A percentile compares a stretch with the other conserved stretches of the same genome.
These are phyloP conservation scores for Arctopsyche grandis DNA, from an alignment of 1,140 invertebrate species.

Conservation along the genomic window DNA sequence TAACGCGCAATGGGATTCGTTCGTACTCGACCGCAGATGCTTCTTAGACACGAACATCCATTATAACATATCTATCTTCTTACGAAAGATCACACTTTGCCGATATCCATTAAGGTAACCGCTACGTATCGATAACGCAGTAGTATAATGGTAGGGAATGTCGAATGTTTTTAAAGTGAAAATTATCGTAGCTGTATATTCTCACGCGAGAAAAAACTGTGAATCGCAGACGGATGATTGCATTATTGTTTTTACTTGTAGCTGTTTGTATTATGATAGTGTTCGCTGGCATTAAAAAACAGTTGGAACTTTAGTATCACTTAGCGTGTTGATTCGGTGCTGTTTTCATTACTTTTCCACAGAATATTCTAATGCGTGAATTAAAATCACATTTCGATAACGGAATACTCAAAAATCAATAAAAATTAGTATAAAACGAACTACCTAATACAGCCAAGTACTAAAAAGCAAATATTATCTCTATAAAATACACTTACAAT, in stretches of 20 bases:
- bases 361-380: background rate
- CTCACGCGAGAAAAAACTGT: background rate
- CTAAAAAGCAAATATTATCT: no score
- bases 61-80: background rate
- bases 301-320: no score
- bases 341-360: background rate
- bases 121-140: background rate
- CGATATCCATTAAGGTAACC: slow-evolving; percentile 17
- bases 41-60: background rate
- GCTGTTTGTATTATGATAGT: no score
- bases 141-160: no score
- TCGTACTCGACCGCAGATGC: background rate
- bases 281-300: no score
- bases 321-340: no score
- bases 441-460: no score
- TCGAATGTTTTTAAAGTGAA: background rate
- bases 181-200: slow-evolving; percentile 23
- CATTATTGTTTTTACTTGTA: background rate
- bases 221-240: background rate
- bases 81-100: slow-evolving; percentile 30
- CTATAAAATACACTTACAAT: no score
- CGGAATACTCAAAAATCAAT: no score
- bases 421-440: no score
- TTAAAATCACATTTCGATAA: background rate
- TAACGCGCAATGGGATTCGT: background rate